Base-by-base conservation (phyloP, 2,113 vertebrate species). In the Clarias batrachus region DNA sequence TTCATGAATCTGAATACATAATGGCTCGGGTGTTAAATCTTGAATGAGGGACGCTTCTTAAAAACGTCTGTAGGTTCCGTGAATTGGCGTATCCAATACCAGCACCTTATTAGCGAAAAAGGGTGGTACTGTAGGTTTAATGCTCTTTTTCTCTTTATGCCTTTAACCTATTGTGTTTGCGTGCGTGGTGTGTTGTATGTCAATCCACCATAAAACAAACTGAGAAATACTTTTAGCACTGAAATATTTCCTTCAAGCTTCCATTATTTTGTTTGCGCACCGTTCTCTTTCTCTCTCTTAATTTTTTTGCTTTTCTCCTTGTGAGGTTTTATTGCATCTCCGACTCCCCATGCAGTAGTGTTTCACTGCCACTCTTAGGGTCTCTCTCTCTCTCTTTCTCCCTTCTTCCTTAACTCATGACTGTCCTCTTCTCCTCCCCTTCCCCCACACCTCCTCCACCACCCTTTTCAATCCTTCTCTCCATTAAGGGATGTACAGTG, bases 201-300 rank as follows among this genome's bases (percentile, higher is more conserved):
- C 52, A 52, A 76, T 11, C 41, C 21, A 25, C 73, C 41, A 76
- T 48, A 76, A 76, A 52, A 25, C 76, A 54, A 52, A 62, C 52
- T 25, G 77, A 85, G 86, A 52, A 81, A 85, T 68, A 84, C 88
- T 92, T 91, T 89, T 85, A 86, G 81, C 77, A 25, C 41, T 63
- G 65, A 89, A 88, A 82, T 84, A 79, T 87, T 81, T 88, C 71
- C 21, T 81, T 27, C 23, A 2, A 85, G 82, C 76, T 81, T 52
- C 70, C 78, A 81, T 23, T 70, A 87, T 86, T 84, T 80, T 56
- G n/a, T 77, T 80, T 74, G 11, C 54, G 73, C 57, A 23, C 33
- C n/a, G 10, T n/a, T n/a, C 60, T 70, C 79, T 84, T 70, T 65
- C 48, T 63, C 33, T 81, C 59, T 81, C 66, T n/a, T 37, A 13